Conservation (phyloP, 2,888 invertebrate genomes). For the Hofmannophila pseudospretella region DNA sequence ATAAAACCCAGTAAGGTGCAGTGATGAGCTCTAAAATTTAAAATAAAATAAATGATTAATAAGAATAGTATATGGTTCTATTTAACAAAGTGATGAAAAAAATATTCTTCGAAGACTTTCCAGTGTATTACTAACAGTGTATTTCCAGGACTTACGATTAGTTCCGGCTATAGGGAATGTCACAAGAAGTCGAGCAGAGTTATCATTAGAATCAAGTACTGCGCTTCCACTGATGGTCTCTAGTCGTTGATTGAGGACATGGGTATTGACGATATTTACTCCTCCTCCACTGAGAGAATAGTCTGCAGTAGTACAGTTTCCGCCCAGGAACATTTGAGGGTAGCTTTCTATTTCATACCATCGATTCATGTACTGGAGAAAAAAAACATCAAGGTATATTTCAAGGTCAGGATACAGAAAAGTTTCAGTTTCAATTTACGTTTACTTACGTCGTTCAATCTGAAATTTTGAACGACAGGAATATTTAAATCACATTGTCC, state of each 20-base stretch:
- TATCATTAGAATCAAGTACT: constrained; percentile 31
- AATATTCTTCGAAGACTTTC: too few relatives aligned
- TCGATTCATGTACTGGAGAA: constrained; percentile 6
- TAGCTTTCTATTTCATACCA: constrained; percentile 26
- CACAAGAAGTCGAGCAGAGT: constrained; percentile 47
- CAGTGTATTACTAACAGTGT: constrained; percentile 2
- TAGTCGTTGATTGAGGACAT: constrained; percentile 28
- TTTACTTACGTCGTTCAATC: constrained; percentile 19
- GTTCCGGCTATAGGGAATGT: constrained; percentile 45
- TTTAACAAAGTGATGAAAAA: too few relatives aligned
- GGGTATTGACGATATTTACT: constrained; percentile 22
- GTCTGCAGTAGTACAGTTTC: constrained; percentile 44
- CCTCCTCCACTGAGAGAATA: constrained; percentile 21
- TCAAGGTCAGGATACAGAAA: too few relatives aligned
- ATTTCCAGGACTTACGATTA: constrained; percentile 74
- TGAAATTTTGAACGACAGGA: constrained; percentile 32
- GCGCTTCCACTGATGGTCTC: constrained; percentile 73
- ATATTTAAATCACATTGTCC: constrained; percentile 43
- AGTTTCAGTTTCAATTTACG: too few relatives aligned
- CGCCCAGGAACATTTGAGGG: constrained; percentile 25
- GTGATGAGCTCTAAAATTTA: constrained; percentile 28
- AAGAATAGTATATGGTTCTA: too few relatives aligned
- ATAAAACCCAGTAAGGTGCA: constrained; percentile 77
- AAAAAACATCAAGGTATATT: too few relatives aligned
- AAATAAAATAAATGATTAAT: not conserved